Percentiles rank a stretch among this genome's conserved stretches.
Conservation (phyloP, 2,888 invertebrate species). For the Pristionchus fissidentatus region DNA sequence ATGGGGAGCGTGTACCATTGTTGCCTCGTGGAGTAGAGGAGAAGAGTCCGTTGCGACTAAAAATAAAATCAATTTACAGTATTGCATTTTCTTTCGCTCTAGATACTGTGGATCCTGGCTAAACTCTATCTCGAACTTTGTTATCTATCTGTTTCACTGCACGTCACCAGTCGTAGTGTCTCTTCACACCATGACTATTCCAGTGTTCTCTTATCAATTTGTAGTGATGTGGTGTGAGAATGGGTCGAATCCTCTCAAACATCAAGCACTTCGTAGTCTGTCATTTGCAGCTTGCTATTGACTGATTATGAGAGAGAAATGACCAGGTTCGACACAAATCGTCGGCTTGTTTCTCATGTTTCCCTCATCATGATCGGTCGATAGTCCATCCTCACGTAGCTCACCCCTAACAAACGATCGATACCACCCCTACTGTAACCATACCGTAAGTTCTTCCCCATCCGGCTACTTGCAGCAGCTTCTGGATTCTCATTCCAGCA, state of each 20-base stretch:
- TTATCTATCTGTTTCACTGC: no score
- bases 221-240: neutral
- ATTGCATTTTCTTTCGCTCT: no score
- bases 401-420: neutral
- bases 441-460: conserved; percentile 70
- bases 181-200: no score
- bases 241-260: neutral
- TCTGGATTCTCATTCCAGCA: conserved; percentile 50
- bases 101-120: no score
- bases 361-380: neutral
- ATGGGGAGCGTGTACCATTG: conserved; percentile 67
- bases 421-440: neutral
- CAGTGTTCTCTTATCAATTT: no score
- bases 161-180: no score
- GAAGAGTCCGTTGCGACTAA: conserved; percentile 68
- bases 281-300: no score
- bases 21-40: conserved; percentile 70
- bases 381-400: no score
- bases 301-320: neutral
- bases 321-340: neutral
- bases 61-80: conserved; percentile 30
- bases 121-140: no score
- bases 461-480: conserved; percentile 64
- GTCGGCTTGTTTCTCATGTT: neutral
- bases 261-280: neutral